Percentiles rank a stretch among this genome's conserved stretches.
Conservation (phyloP, 53 echinoderm and acorn worm species). For the Actinopyga echinites region DNA sequence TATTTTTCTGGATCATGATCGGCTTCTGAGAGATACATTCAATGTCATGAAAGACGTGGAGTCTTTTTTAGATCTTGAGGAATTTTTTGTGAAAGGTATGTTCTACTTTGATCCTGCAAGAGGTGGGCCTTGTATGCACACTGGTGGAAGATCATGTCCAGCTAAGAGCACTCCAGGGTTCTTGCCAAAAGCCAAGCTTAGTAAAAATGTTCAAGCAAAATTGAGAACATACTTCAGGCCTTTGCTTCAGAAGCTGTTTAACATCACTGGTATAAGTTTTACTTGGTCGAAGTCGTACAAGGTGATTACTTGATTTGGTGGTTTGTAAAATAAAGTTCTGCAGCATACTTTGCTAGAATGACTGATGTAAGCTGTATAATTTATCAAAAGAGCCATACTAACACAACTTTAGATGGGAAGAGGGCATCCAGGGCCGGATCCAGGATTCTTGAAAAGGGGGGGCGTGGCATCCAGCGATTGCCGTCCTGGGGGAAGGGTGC, state of each 20-base stretch:
- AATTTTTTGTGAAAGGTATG: slow-evolving; percentile 63
- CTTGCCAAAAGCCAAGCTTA: slow-evolving; percentile 76
- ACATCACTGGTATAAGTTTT: slow-evolving; percentile 65
- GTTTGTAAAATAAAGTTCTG: too few species aligned
- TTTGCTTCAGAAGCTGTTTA: slow-evolving; percentile 62
- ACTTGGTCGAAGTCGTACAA: slow-evolving; percentile 57
- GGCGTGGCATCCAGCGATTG: too few species aligned
- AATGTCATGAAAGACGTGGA: slow-evolving; percentile 64
- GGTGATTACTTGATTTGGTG: too few species aligned
- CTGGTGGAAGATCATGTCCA: slow-evolving; percentile 58
- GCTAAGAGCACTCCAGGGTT: slow-evolving; percentile 80
- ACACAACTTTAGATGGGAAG: too few species aligned
- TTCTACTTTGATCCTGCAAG: slow-evolving; percentile 50
- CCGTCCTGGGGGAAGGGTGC: too few species aligned
- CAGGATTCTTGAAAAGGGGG: too few species aligned
- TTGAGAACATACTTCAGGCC: slow-evolving; percentile 80
- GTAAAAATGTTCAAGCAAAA: slow-evolving; percentile 57
- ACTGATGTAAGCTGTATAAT: too few species aligned
- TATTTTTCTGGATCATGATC: slow-evolving; percentile 68
- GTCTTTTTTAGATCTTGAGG: slow-evolving; percentile 62
- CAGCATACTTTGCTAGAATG: too few species aligned
- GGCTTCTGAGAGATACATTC: slow-evolving; percentile 53
- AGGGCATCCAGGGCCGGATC: too few species aligned
- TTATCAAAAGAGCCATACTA: too few species aligned
- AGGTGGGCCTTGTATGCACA: slow-evolving; percentile 53